These are phyloP conservation scores for Caenorhabditis briggsae DNA, from an alignment of 1,140 invertebrate species.

Conservation along the genomic window DNA sequence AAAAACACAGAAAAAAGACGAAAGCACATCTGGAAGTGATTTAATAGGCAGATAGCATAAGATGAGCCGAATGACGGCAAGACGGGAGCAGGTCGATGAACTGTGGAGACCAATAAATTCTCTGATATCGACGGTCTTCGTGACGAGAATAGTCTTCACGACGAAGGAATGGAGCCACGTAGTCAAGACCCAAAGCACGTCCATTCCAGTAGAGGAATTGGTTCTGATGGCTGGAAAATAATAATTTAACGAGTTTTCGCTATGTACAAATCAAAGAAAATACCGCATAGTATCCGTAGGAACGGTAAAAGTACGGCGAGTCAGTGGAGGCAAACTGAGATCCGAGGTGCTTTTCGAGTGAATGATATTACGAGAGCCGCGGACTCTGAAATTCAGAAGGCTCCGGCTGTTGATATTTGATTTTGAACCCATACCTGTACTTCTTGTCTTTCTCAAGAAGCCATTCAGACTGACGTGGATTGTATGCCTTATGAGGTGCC, in stretches of 20 bases:
- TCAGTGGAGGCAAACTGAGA: slow-evolving; percentile 18
- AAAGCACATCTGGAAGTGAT: slow-evolving; percentile 32
- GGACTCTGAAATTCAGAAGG: neutral
- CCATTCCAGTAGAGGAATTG: slow-evolving; percentile 60
- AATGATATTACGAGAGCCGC: slow-evolving; percentile 35
- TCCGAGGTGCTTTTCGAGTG: slow-evolving; percentile 22
- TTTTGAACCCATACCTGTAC: neutral
- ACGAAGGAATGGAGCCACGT: slow-evolving; percentile 56
- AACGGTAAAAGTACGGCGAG: slow-evolving; percentile 57
- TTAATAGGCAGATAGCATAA: slow-evolving; percentile 63
- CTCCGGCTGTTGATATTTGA: neutral
- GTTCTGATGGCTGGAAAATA: slow-evolving; percentile 35
- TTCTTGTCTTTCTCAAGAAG: slow-evolving; percentile 56
- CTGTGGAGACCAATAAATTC: slow-evolving; percentile 60
- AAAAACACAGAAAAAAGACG: slow-evolving; percentile 9
- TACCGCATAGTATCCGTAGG: slow-evolving; percentile 51
- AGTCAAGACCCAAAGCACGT: slow-evolving; percentile 46
- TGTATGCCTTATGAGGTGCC: slow-evolving; percentile 59
- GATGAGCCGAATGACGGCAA: slow-evolving; percentile 56
- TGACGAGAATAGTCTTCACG: slow-evolving; percentile 42
- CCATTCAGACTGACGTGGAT: slow-evolving; percentile 60
- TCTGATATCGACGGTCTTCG: slow-evolving; percentile 59
- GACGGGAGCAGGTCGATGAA: slow-evolving; percentile 57
- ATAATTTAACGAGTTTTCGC: neutral
- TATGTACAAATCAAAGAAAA: neutral